Evolutionary conservation across 2,113 vertebrate species (phyloP).

Genomic region (Bombycilla garrulus): DNA sequence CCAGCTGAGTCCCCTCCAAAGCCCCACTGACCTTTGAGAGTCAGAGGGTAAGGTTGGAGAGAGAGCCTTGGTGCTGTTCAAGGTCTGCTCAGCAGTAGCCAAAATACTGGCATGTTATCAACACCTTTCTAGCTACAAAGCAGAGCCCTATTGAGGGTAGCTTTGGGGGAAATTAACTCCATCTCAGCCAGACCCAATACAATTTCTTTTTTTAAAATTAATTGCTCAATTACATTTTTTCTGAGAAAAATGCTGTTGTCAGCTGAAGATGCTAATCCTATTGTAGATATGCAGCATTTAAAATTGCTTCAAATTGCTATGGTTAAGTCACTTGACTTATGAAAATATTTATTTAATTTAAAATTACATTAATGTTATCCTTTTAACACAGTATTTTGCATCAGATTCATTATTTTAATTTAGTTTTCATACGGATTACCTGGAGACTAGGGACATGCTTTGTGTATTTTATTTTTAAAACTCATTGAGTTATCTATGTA

Average conservation of each 20-base stretch:
- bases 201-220: background rate
- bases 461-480: background rate
- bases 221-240: background rate
- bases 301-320: background rate
- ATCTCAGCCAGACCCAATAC: background rate
- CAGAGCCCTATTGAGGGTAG: background rate
- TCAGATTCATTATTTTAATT: background rate
- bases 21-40: too few species aligned
- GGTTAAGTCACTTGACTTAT: background rate
- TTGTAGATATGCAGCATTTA: background rate
- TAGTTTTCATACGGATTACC: background rate
- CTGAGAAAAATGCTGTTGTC: background rate
- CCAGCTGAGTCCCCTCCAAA: rapidly evolving
- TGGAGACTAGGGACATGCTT: background rate
- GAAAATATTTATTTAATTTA: background rate
- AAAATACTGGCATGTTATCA: background rate
- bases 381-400: background rate
- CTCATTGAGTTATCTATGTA: background rate
- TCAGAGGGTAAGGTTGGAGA: too few species aligned
- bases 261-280: background rate
- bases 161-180: background rate
- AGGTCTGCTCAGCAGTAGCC: background rate
- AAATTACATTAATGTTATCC: background rate
- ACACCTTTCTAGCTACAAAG: background rate
- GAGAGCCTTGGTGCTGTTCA: background rate